Percentiles rank a stretch among this genome's conserved stretches.
Evolutionary conservation across 37 sponge, comb jelly and placozoan genomes (phyloP).

Genomic region (Mnemiopsis leidyi): DNA sequence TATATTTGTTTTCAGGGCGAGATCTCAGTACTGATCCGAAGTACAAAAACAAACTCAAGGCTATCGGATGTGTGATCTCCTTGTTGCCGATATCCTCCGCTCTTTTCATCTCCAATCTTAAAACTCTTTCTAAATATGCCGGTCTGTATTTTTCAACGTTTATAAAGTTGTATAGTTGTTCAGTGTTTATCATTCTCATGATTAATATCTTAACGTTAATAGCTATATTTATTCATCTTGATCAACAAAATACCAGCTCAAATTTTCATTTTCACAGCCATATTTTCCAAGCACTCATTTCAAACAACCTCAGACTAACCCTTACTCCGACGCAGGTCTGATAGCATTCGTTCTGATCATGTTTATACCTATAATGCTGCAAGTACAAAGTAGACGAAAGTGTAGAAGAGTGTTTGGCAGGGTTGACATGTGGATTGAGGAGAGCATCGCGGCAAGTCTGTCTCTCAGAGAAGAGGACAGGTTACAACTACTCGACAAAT

Average conservation of each 20-base stretch:
- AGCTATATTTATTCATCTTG: too few species aligned
- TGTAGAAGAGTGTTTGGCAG: slow-evolving; percentile 49
- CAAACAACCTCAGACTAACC: too few species aligned
- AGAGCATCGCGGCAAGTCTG: slow-evolving; percentile 44
- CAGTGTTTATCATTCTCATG: too few species aligned
- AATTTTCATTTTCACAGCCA: too few species aligned
- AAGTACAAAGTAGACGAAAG: slow-evolving; percentile 60
- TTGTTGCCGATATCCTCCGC: background rate
- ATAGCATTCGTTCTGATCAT: slow-evolving; percentile 33
- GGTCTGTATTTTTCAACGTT: too few species aligned
- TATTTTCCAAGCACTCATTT: too few species aligned
- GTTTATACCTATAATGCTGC: slow-evolving; percentile 48
- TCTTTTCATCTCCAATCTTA: slow-evolving; percentile 43
- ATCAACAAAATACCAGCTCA: background rate
- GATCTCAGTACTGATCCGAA: slow-evolving; percentile 45
- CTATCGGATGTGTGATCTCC: background rate
- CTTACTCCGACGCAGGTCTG: slow-evolving; percentile 7
- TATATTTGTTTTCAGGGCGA: background rate
- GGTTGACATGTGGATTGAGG: slow-evolving; percentile 50
- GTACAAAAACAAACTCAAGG: slow-evolving; percentile 1
- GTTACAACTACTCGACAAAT: slow-evolving; percentile 15
- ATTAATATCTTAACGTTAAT: too few species aligned
- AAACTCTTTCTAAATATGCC: slow-evolving; percentile 54
- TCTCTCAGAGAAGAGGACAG: slow-evolving; percentile 37
- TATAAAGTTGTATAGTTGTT: too few species aligned